Evolutionary conservation across 2,888 invertebrate species (phyloP), one percentile per base, ranked within the genome.

Genomic region (Stenoptilia bipunctidactyla): DNA sequence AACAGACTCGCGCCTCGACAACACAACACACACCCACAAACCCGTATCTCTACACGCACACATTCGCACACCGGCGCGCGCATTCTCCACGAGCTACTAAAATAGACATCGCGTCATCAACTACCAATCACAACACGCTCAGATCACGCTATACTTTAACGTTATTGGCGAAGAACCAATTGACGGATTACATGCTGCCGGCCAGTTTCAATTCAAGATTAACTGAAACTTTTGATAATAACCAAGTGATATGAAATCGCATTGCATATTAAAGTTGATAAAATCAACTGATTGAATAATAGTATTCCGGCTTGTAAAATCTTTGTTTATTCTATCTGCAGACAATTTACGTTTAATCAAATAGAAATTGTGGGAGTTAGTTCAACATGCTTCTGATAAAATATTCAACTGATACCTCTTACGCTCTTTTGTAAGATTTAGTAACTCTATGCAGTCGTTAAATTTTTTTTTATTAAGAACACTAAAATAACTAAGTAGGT

Each of bases 171-270:
- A 60, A 70, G 68, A 61, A 64, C 64, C 60, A 66, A 71, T 72
- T 71, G 71, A 72, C 66, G 71, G 72, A 77, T 72, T 72, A 68
- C 65, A 62, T 67, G 64, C 67, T 63, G 65, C 58, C 63, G 64
- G 66, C 60, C 68, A 66, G 76, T 76, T 20, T 76, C 70, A 73
- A 72, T 77, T 77, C 56, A 72, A 72, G 72, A 73, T 77, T 75
- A 77, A 79, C 73, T 66, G 68, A 75, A 74, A 75, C 61, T 74
- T 79, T 73, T 67, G 76, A 79, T 79, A 77, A 76, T 71, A 68
- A 61, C 61, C 62, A 59, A 63, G 66, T 74, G 79, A 79, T 80
- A 80, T 58, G 64, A 61, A 71, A 67, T 75, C 64, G 61, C 61
- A 62, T 64, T 64, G 59, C 59, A 58, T 61, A 13, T 53, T 59